Percentiles rank a stretch among this genome's conserved stretches.
These are phyloP conservation scores for Polyommatus iphigenia DNA, from an alignment of 2,888 invertebrate species.

Conservation along the genomic window DNA sequence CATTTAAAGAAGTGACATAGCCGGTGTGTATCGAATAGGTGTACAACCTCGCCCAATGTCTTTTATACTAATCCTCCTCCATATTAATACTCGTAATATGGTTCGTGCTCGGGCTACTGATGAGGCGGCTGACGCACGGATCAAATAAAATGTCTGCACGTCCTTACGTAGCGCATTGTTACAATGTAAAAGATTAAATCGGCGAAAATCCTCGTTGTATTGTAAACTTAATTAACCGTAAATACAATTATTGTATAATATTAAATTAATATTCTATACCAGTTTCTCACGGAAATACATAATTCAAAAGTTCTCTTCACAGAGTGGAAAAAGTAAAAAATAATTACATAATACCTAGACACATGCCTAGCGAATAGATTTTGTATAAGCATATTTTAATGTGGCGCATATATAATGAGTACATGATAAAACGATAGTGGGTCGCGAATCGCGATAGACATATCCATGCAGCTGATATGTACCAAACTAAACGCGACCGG, in stretches of 20 bases:
- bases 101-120: not conserved
- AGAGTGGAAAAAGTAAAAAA: not conserved
- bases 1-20: too few relatives aligned
- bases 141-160: not conserved
- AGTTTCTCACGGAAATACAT: not conserved
- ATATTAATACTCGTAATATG: too few relatives aligned
- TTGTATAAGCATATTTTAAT: slow-evolving; percentile 35
- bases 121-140: not conserved
- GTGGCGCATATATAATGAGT: slow-evolving; percentile 36
- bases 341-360: slow-evolving; percentile 13
- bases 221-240: not conserved
- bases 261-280: not conserved
- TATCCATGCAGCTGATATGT: slow-evolving; percentile 38
- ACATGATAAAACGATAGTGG: slow-evolving; percentile 33
- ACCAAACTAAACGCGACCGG: slow-evolving; percentile 25
- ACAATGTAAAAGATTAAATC: slow-evolving; percentile 11
- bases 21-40: too few relatives aligned
- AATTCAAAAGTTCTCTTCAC: not conserved
- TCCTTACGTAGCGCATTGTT: not conserved
- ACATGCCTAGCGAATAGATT: slow-evolving; percentile 32
- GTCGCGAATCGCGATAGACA: slow-evolving; percentile 15
- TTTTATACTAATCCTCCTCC: too few relatives aligned
- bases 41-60: too few relatives aligned
- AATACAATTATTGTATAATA: not conserved
- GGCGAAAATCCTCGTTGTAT: slow-evolving; percentile 1